Conservation (phyloP, 2,113 vertebrate genomes). For the Gymnogyps californianus region DNA sequence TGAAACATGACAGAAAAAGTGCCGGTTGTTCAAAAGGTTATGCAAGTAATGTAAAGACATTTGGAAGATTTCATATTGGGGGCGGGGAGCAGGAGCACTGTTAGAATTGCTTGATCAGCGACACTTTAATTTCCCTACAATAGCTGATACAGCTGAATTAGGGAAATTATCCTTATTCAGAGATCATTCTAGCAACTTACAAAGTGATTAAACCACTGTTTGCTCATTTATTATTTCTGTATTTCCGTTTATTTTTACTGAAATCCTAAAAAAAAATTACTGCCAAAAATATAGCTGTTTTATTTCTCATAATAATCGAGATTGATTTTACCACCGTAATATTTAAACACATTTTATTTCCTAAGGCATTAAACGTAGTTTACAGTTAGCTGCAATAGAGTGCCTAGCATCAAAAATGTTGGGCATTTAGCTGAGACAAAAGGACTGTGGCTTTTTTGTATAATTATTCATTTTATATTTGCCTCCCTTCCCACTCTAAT, state of each 20-base stretch:
- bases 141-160: constrained; percentile 37
- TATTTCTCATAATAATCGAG: constrained; percentile 63
- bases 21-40: neutral
- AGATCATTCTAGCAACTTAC: neutral
- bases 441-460: neutral
- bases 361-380: constrained; percentile 43
- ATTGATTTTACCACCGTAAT: constrained; percentile 54
- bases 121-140: neutral
- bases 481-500: neutral
- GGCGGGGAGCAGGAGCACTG: neutral
- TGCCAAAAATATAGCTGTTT: constrained; percentile 24
- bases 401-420: neutral
- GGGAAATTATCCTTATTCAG: constrained; percentile 34
- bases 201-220: constrained; percentile 34
- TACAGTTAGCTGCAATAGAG: neutral
- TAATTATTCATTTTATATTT: neutral
- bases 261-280: constrained; percentile 49
- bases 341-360: constrained; percentile 58
- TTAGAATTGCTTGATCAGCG: neutral
- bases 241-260: constrained; percentile 48
- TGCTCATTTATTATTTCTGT: constrained; percentile 41
- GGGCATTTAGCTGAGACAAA: neutral
- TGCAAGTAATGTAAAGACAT: neutral
- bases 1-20: neutral
- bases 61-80: neutral